Percentiles rank a stretch among this genome's conserved stretches.
phyloP scores from a whole-genome alignment of 2,888 invertebrate species.

The Mechanitis messenoides region DNA sequence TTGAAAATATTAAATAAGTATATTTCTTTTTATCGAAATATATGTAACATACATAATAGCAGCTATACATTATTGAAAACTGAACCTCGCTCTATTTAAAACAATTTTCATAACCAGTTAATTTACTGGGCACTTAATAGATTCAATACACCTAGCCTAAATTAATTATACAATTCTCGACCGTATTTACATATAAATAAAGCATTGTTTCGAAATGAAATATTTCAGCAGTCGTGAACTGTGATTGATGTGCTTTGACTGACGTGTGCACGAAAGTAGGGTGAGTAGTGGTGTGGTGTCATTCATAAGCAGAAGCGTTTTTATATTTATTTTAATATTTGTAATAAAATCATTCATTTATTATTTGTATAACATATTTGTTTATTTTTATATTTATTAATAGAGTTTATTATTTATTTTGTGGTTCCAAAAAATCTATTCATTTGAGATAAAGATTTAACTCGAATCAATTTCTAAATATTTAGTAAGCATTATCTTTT shows the following conservation, averaged over 20 bases:
- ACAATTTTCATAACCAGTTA: conserved; percentile 39
- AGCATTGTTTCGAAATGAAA: conserved; percentile 47
- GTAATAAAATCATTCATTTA: too few relatives aligned
- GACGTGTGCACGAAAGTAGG: conserved; percentile 63
- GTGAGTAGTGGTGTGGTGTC: conserved; percentile 36
- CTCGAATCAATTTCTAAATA: too few relatives aligned
- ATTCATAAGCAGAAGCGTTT: conserved; percentile 23
- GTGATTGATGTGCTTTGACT: conserved; percentile 73
- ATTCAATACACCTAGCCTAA: conserved; percentile 49
- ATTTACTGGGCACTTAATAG: conserved; percentile 58
- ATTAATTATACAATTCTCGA: conserved; percentile 30
- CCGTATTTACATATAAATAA: conserved; percentile 40
- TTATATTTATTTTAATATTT: conserved; percentile 3
- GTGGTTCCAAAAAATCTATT: too few relatives aligned
- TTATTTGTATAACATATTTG: too few relatives aligned
- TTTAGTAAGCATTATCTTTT: too few relatives aligned
- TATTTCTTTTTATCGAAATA: neutral
- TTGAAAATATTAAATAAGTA: too few relatives aligned
- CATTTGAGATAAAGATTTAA: too few relatives aligned
- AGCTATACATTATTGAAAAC: conserved; percentile 23
- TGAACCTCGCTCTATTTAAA: conserved; percentile 35
- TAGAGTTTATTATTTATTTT: too few relatives aligned
- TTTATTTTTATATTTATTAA: too few relatives aligned
- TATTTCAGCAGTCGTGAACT: conserved; percentile 65
- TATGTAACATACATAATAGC: neutral